These are phyloP conservation scores for Megaceryle torquata DNA, from an alignment of 2,113 vertebrate genomes.

Conservation along the genomic window DNA sequence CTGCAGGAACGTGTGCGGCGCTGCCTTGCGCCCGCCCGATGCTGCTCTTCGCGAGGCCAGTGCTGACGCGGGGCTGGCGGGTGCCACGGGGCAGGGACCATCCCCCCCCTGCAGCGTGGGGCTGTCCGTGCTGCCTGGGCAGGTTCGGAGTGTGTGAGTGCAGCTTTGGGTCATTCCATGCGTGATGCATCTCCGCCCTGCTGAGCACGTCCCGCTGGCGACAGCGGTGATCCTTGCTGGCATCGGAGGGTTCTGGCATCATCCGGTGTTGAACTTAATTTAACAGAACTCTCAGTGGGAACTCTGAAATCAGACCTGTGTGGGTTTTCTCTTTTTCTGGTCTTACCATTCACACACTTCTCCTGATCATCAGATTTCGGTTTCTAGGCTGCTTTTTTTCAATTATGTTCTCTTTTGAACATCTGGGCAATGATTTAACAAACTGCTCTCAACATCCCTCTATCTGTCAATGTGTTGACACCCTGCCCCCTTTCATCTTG, in stretches of 20 bases:
- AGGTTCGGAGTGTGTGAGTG: accelerated
- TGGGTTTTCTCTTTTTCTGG: neutral
- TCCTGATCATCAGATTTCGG: neutral
- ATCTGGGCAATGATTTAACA: neutral
- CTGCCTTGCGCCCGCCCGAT: neutral
- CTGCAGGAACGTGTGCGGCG: no score
- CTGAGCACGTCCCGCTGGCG: neutral
- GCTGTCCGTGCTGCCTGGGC: neutral
- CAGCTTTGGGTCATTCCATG: neutral
- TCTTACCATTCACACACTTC: neutral
- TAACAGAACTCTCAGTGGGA: neutral
- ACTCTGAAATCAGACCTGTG: neutral
- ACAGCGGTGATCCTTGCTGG: neutral
- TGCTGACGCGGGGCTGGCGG: neutral
- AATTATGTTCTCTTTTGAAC: neutral
- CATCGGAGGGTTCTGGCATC: neutral
- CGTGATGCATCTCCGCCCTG: neutral
- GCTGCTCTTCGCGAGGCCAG: neutral
- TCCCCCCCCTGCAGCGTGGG: neutral
- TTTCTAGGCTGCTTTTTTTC: neutral
- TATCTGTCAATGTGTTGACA: neutral
- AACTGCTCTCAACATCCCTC: neutral
- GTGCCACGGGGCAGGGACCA: neutral
- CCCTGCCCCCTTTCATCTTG: neutral
- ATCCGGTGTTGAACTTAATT: neutral